Evolutionary conservation across 2,797 vertebrate genomes (phyloP), one percentile per base, ranked within the genome.

Genomic region (Mallotus villosus): DNA sequence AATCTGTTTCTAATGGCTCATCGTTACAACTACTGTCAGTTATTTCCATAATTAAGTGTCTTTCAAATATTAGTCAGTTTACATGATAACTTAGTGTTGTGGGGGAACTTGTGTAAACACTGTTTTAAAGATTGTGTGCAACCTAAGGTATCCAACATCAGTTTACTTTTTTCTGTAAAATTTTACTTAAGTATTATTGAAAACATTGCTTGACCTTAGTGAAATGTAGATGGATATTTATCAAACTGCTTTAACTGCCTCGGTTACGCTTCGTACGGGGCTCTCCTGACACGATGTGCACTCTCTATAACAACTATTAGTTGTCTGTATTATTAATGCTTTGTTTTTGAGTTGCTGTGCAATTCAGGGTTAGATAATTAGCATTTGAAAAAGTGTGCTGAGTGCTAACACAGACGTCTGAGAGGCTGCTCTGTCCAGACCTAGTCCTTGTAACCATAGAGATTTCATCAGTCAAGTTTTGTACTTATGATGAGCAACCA

Each of bases 281-380:
- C 55, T n/a, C n/a, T n/a, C n/a, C n/a, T n/a, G n/a, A n/a, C n/a
- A n/a, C n/a, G n/a, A n/a, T n/a, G n/a, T n/a, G n/a, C n/a, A n/a
- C n/a, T n/a, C n/a, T n/a, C n/a, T 72, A 27, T 64, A n/a, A 41
- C 34, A 29, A 63, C 25, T 6, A 68, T 19, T 53, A 32, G 58
- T 53, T 49, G 51, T 73, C 64, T 78, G 75, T 80, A 73, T 77
- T 76, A 72, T 82, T 49, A 64, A 68, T 79, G 81, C 80, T 86
- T 74, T 68, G 75, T 85, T 55, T 76, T 74, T 69, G 84, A 84
- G 84, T 87, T 88, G 86, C 86, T 84, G 82, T 85, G 86, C 86
- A 88, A 88, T 86, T 85, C 85, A 78, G 64, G 60, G 37, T 74
- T 84, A 80, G 78, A 74, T 58, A 51, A 70, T 77, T 51, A 73